Evolutionary conservation across 2,888 invertebrate genomes (phyloP), one percentile per base, ranked within the genome.

Genomic region (Embidobia sp.): DNA sequence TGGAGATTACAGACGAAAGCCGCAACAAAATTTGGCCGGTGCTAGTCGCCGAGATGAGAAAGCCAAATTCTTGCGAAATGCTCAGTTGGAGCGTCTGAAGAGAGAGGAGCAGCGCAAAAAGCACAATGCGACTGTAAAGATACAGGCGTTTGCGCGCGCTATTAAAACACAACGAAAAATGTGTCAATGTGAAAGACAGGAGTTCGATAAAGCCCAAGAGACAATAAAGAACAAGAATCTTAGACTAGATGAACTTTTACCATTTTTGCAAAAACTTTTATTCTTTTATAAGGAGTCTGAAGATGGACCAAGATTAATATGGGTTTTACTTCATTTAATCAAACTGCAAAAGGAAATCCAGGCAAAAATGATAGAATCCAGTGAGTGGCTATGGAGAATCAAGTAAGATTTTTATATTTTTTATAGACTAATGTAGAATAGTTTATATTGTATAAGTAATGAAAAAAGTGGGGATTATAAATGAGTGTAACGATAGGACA

Each of bases 11-110:
- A 93, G 95, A 85, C 92, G 95, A 49, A 94, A 93, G 89, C 98
- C 98, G 5, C 93, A 95, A 85, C 98, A 98, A 90, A 97, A 95
- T 90, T 91, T 98, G 81, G 94, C 96, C 73, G 98, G 98, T 70
- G 95, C 94, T n/a, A 96, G 96, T 85, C 92, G 92, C 64, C 92
- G 93, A 79, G 93, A 94, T 78, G 94, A 92, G 44, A 91, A 93
- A 81, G 94, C 96, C 84, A 92, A 93, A 55, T 90, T 97, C 49
- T 91, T 98, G 77, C 93, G 94, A 66, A 94, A 95, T 87, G 95
- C 96, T 40, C 96, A 97, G 85, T 92, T 93, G 85, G 97, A 97
- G 90, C 92, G 98, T 78, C 93, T 94, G 80, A 97, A 96, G 90
- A 92, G 98, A 88, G 97, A 97, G 91, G 94, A 96, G 85, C 92